A percentile compares a stretch with the other conserved stretches of the same genome.
These are phyloP conservation scores for Paragorgia papillata DNA, from an alignment of 92 coral and sea anemone species.

Conservation along the genomic window DNA sequence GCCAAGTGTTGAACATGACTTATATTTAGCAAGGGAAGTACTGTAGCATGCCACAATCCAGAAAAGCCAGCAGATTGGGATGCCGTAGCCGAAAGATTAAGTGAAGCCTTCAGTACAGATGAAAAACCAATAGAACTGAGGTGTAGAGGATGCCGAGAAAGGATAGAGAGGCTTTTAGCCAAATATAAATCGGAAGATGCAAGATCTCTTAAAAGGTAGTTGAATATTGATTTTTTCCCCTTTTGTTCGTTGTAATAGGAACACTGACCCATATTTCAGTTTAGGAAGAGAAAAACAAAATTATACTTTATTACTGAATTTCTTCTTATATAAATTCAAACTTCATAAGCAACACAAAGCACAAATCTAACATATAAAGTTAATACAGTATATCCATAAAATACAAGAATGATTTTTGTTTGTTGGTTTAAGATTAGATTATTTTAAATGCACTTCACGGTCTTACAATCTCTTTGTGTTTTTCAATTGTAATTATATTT, in stretches of 20 bases:
- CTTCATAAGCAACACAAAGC: no score
- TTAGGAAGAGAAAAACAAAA: neutral
- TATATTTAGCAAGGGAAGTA: constrained; percentile 58
- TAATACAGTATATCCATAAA: no score
- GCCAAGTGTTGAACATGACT: constrained; percentile 45
- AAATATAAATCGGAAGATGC: constrained; percentile 58
- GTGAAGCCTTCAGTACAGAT: constrained; percentile 49
- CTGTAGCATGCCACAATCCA: constrained; percentile 51
- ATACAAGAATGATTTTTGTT: no score
- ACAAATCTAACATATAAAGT: no score
- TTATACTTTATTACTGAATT: no score
- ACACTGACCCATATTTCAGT: neutral
- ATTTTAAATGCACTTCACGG: neutral
- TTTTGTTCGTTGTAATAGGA: neutral
- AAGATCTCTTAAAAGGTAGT: constrained; percentile 61
- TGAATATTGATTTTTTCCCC: neutral
- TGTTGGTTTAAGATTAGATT: neutral
- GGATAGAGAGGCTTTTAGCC: constrained; percentile 40
- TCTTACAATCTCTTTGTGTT: no score
- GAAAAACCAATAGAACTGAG: constrained; percentile 49
- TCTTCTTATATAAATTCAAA: no score
- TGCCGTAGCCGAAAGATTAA: constrained; percentile 39
- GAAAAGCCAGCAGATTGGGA: constrained; percentile 62
- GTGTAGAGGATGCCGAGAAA: constrained; percentile 62
- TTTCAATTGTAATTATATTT: no score